Percentiles rank a stretch among this genome's conserved stretches.
Evolutionary conservation across 2,113 vertebrate genomes (phyloP).

Genomic region (Erythrocercus mccallii): DNA sequence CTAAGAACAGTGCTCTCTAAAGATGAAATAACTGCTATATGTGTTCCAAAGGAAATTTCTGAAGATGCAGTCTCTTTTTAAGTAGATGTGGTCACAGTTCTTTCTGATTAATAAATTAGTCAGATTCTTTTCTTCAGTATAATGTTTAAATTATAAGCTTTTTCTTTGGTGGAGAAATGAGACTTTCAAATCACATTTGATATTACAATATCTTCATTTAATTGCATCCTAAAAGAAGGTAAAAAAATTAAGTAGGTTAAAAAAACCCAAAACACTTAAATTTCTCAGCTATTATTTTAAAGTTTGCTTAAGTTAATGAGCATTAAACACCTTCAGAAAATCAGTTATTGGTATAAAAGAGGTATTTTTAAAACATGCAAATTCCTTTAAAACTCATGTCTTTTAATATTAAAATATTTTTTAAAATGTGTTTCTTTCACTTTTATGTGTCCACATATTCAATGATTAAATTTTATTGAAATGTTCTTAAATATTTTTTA

Average conservation of each 20-base stretch:
- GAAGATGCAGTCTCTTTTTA: not conserved
- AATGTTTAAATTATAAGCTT: not conserved
- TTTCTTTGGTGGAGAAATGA: not conserved
- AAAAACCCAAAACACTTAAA: not conserved
- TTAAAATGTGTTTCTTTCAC: not conserved
- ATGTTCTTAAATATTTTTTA: not conserved
- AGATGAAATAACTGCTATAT: not conserved
- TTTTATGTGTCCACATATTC: not conserved
- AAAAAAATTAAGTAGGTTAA: not conserved
- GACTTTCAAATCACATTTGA: not conserved
- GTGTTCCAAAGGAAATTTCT: not conserved
- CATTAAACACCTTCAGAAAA: not conserved
- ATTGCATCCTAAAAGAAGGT: not conserved
- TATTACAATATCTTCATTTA: not conserved
- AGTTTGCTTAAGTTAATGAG: not conserved
- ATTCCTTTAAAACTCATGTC: not conserved
- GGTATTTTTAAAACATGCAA: not conserved
- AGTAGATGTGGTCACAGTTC: not conserved
- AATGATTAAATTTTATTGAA: not conserved
- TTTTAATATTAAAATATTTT: not conserved
- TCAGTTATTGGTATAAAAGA: not conserved
- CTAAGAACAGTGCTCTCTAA: not conserved
- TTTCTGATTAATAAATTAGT: not conserved
- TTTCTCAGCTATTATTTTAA: not conserved
- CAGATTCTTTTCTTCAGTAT: not conserved